A percentile compares a stretch with the other conserved stretches of the same genome.
Evolutionary conservation across 37 sponge, comb jelly and placozoan species (phyloP).

Genomic region (Lycopodina hypogea): DNA sequence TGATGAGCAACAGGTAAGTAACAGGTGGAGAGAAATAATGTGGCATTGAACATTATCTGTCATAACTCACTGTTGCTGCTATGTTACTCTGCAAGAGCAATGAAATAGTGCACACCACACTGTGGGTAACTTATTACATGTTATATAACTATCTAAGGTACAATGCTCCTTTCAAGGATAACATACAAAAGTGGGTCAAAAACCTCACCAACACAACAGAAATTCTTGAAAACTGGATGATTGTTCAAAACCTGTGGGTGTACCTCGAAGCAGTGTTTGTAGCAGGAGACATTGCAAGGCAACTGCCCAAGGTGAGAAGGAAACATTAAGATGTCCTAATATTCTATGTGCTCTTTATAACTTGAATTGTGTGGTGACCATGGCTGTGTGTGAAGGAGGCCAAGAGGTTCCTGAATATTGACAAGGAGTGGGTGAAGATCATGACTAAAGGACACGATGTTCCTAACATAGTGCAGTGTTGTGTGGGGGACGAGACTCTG

Average conservation of each 20-base stretch:
- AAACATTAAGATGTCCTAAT: no score
- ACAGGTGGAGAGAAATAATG: no score
- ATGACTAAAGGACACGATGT: conserved; percentile 96
- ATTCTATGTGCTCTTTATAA: not conserved
- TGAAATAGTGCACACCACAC: not conserved
- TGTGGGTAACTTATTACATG: not conserved
- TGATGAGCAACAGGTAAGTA: conserved; percentile 95
- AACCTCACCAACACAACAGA: conserved; percentile 93
- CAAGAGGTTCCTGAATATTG: conserved; percentile 94
- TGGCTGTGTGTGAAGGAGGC: conserved; percentile 76
- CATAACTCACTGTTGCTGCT: no score
- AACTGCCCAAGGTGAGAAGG: conserved; percentile 85
- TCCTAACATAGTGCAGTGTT: conserved; percentile 91
- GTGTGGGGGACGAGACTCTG: conserved; percentile 98
- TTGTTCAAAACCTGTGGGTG: conserved; percentile 99
- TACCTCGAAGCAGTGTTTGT: conserved; percentile 99
- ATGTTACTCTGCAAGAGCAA: no score
- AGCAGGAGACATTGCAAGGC: conserved; percentile 99
- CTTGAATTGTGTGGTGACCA: not conserved
- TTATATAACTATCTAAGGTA: conserved; percentile 67
- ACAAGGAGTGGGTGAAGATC: conserved; percentile 99
- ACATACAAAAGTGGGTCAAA: conserved; percentile 96
- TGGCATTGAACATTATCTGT: no score
- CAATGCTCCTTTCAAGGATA: conserved; percentile 99
- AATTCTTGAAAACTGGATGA: conserved; percentile 96